phyloP scores from a whole-genome alignment of 2,113 vertebrate genomes.

The Grus americana region DNA sequence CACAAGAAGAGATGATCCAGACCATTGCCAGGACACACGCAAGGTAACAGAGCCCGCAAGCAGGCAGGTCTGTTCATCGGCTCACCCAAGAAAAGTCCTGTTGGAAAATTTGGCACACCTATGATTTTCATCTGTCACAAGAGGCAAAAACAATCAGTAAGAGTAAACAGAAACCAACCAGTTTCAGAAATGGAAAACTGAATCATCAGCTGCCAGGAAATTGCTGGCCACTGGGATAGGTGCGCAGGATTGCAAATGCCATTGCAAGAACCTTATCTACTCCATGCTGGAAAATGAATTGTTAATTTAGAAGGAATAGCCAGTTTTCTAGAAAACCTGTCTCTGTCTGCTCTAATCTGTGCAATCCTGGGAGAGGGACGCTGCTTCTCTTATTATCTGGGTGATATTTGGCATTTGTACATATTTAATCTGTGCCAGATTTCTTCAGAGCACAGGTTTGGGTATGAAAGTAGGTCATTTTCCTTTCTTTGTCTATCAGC shows the following conservation, averaged over 20 bases:
- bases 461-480: background rate
- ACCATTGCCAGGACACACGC: background rate
- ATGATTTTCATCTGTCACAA: background rate
- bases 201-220: conserved; percentile 52
- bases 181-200: conserved; percentile 56
- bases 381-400: background rate
- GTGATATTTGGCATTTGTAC: background rate
- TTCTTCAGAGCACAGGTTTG: background rate
- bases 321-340: background rate
- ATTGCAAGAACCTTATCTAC: background rate
- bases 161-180: conserved; percentile 18
- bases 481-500: background rate
- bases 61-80: background rate
- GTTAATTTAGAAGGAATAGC: background rate
- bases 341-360: background rate
- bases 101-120: conserved; percentile 50
- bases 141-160: conserved; percentile 38
- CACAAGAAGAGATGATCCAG: conserved; percentile 44
- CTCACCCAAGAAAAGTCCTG: background rate
- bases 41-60: background rate
- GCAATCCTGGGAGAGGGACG: background rate
- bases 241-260: background rate
- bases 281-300: background rate
- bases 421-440: background rate
- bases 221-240: background rate